These are phyloP conservation scores for Anguilla obscura DNA, from an alignment of 2,797 vertebrate species.

Conservation along the genomic window DNA sequence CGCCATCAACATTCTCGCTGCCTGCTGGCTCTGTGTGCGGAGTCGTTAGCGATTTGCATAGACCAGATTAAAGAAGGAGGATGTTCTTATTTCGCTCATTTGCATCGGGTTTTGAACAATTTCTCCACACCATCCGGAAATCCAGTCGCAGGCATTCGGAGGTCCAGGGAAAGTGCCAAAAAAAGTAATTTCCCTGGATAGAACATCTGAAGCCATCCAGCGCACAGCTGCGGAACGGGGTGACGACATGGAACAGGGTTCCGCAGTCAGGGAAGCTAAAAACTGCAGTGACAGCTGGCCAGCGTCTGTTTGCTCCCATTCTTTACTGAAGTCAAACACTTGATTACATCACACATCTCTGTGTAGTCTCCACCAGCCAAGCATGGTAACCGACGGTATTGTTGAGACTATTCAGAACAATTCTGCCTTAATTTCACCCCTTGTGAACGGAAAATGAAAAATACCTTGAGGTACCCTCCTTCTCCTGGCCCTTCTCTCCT, in stretches of 20 bases:
- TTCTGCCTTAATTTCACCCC: constrained; percentile 1
- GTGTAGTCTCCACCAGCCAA: neutral
- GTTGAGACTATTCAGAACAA: constrained; percentile 14
- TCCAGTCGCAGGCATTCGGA: neutral
- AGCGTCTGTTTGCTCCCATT: constrained; percentile 1
- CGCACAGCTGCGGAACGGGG: neutral
- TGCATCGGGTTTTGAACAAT: neutral
- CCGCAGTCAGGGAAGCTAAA: neutral
- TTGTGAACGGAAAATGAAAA: neutral
- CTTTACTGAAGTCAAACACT: neutral
- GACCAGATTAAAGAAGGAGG: constrained; percentile 53
- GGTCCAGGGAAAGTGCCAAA: neutral
- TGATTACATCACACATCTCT: constrained; percentile 2
- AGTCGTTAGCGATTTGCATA: constrained; percentile 65
- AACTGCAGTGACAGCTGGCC: constrained; percentile 15
- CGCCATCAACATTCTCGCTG: constrained; percentile 60
- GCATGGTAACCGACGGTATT: neutral
- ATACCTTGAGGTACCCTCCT: neutral
- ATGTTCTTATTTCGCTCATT: constrained; percentile 3
- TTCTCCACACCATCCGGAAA: neutral
- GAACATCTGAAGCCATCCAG: constrained; percentile 3
- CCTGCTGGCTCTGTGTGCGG: constrained; percentile 63
- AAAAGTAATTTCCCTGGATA: constrained; percentile 1
- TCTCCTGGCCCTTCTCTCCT: neutral
- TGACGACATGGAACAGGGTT: neutral